Base-by-base conservation (phyloP, 1,140 invertebrate genomes). In the Fopius arisanus region DNA sequence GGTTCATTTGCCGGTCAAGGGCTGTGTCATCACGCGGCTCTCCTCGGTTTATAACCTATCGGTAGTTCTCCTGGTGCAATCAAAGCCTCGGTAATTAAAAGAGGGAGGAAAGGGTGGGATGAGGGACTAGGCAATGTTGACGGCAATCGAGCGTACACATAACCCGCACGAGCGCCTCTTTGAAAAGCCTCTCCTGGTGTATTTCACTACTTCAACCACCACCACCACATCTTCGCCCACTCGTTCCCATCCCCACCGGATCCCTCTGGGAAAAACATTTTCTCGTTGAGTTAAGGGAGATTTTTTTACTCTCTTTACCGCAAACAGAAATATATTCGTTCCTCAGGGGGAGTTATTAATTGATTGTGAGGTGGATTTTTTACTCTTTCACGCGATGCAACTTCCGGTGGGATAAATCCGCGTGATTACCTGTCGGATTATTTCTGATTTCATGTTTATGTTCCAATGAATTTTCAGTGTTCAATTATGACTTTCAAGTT, bases 11-110 rank as follows among this genome's bases (percentile, higher is more conserved):
- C 23, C n/a, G 10, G 6, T 67, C 21, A 21, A 19, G 26, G 23
- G 21, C 5, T 43, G 33, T n/a, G n/a, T n/a, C n/a, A n/a, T n/a
- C 63, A 31, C 26, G 5, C 28, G 21, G 12, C 14, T 59, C 7
- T 26, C 19, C 54, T 59, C 23, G 54, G 21, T 59, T 59, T 59
- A 26, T 26, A 59, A 28, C 19, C 54, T 59, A 21, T 26, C 54
- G 14, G 21, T 23, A 43, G 16, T 62, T 59, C 26, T 63, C 63
- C 31, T 59, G 59, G 70, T 70, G 67, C 76, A 77, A 75, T 77
- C 76, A 77, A 75, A 73, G 73, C 67, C 59, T 73, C 41, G 59
- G 76, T 75, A 75, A 77, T 77, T 77, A 77, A 77, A 75, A 75
- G 73, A 67, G 73, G 29, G 29, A 19, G 28, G 19, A 59, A 59